These are phyloP conservation scores for Cyclargus thomasi DNA, from an alignment of 1,140 invertebrate genomes.

Conservation along the genomic window DNA sequence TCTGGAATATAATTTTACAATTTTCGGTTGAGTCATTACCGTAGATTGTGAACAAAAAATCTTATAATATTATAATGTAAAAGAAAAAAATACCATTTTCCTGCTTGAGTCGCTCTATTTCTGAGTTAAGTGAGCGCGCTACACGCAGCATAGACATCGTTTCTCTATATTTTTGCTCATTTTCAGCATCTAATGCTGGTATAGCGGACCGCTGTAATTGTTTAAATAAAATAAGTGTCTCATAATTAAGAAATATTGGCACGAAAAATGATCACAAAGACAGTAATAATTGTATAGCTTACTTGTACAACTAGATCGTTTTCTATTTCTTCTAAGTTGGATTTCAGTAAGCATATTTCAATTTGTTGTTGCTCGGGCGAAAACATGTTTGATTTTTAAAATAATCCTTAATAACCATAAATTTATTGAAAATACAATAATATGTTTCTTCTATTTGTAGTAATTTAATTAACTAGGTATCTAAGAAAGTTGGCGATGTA, in stretches of 20 bases:
- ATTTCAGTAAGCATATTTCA: constrained; percentile 53
- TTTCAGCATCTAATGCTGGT: constrained; percentile 47
- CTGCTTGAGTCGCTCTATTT: constrained; percentile 45
- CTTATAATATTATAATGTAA: neutral
- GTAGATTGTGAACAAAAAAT: neutral
- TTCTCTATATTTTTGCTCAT: constrained; percentile 45
- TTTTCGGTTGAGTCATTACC: neutral
- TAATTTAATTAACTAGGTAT: too few relatives aligned
- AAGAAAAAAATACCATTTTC: constrained; percentile 36
- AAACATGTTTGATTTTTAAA: constrained; percentile 34
- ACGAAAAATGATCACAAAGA: neutral
- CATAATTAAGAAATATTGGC: too few relatives aligned
- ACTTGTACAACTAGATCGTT: constrained; percentile 49
- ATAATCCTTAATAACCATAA: neutral
- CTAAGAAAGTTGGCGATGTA: too few relatives aligned
- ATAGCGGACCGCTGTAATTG: constrained; percentile 39
- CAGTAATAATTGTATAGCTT: constrained; percentile 18
- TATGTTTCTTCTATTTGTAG: neutral
- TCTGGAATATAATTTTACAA: neutral
- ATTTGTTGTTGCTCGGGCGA: constrained; percentile 54
- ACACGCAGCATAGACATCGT: constrained; percentile 40
- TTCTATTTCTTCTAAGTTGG: constrained; percentile 55
- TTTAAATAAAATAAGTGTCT: too few relatives aligned
- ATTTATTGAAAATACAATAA: neutral
- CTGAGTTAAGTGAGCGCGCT: constrained; percentile 40